Base-by-base conservation (phyloP, 1,140 invertebrate species). In the Nephila pilipes region DNA sequence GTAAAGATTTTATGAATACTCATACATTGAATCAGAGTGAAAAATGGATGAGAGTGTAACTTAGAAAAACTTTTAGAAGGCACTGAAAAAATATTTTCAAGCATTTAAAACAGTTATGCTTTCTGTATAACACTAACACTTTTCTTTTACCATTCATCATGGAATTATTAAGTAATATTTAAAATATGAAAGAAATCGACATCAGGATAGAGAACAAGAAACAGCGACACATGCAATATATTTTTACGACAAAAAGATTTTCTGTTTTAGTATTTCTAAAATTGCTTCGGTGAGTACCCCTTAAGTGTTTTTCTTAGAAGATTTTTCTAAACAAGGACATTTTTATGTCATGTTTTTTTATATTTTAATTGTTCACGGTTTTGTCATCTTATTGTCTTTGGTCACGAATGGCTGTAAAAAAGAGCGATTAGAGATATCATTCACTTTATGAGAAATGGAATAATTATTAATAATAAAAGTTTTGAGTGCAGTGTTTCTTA, bases 331-430 rank as follows among this genome's bases (percentile, higher is more conserved):
- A 36, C 69, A 32, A 22, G 22, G 12, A 75, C 6, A 75, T 75
- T 75, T 75, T 75, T 75, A 75, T 36, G 69, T 18, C 29, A 5
- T 75, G 69, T 75, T 75, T 75, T 25, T 32, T 75, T 75, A 46
- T 29, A 32, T 75, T 32, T 36, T 3, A 75, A 75, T 36, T 36
- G 69, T 29, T 32, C 69, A 36, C 29, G 69, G 69, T 36, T 75
- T 75, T 75, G 69, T 75, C 69, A 75, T 75, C 69, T 32, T 75
- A 75, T 75, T 75, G 69, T 75, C 69, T 36, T 32, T 36, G 25
- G 20, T 75, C 69, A 75, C 16, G 29, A 18, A 75, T 29, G 16
- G 69, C 29, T 36, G 32, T 75, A 16, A 75, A 75, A 75, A 75
- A 32, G 32, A 75, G 25, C 29, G 10, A 32, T 75, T 75, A 75